phyloP scores from a whole-genome alignment of 2,888 invertebrate species.

The Malthinus flaveolus region DNA sequence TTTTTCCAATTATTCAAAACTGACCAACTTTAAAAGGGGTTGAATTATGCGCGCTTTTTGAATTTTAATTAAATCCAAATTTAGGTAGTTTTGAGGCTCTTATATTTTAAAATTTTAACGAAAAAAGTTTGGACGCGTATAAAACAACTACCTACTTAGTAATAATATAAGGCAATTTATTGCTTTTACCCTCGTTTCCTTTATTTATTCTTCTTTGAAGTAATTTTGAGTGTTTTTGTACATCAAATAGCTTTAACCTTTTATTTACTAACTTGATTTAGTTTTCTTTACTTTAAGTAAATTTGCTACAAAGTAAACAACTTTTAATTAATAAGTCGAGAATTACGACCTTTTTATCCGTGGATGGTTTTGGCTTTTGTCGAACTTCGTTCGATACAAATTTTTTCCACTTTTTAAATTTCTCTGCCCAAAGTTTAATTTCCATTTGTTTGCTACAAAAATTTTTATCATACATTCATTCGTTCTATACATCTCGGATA shows the following conservation, averaged over 20 bases:
- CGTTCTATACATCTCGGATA: background rate
- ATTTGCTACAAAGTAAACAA: slow-evolving; percentile 8
- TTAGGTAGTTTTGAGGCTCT: too few species aligned
- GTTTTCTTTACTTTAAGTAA: background rate
- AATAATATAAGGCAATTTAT: slow-evolving; percentile 1
- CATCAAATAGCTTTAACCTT: slow-evolving; percentile 12
- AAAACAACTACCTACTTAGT: too few species aligned
- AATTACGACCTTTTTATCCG: background rate
- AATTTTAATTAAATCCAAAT: too few species aligned
- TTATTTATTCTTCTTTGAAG: slow-evolving; percentile 8
- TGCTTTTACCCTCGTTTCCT: slow-evolving; percentile 3
- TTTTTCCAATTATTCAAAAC: too few species aligned
- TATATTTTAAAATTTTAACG: too few species aligned
- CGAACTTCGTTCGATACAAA: too few species aligned
- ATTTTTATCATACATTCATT: background rate
- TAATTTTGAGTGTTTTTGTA: slow-evolving; percentile 12
- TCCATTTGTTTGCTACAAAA: background rate
- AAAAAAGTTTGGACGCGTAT: too few species aligned
- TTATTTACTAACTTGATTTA: slow-evolving; percentile 13
- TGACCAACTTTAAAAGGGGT: too few species aligned
- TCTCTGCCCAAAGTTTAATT: background rate
- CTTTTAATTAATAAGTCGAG: background rate
- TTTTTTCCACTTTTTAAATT: background rate
- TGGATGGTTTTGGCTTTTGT: too few species aligned
- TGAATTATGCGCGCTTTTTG: too few species aligned